Evolutionary conservation across 1,140 invertebrate species (phyloP).

Genomic region (Mesaphorura yosii): DNA sequence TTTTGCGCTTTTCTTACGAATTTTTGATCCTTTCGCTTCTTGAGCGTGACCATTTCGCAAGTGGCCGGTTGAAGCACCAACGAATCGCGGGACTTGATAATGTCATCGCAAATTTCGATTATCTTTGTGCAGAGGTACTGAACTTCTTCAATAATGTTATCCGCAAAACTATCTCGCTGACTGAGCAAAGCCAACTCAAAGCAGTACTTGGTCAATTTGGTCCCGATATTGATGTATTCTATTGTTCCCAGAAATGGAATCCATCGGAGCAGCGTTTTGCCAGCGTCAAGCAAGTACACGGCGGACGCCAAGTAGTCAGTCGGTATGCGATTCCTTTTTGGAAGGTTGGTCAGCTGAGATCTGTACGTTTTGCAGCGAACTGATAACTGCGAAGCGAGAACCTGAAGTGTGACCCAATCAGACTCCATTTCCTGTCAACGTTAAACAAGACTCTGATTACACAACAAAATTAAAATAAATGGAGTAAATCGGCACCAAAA

Average conservation of each 20-base stretch:
- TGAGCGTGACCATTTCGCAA: slow-evolving; percentile 26
- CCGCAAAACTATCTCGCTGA: slow-evolving; percentile 28
- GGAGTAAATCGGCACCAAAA: not conserved
- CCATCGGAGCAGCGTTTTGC: slow-evolving; percentile 24
- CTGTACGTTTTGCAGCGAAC: slow-evolving; percentile 29
- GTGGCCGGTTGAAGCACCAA: slow-evolving; percentile 28
- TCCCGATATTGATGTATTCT: slow-evolving; percentile 24
- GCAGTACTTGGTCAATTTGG: slow-evolving; percentile 24
- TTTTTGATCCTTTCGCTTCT: slow-evolving; percentile 28
- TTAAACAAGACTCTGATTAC: slow-evolving; percentile 1
- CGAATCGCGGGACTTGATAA: slow-evolving; percentile 24
- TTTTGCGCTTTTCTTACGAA: slow-evolving; percentile 14
- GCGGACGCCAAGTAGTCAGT: slow-evolving; percentile 24
- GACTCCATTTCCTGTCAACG: slow-evolving; percentile 24
- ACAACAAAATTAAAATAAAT: not conserved
- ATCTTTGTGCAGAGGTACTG: slow-evolving; percentile 30
- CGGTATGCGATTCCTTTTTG: slow-evolving; percentile 25
- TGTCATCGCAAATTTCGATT: slow-evolving; percentile 27
- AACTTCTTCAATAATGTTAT: slow-evolving; percentile 30
- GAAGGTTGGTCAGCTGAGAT: slow-evolving; percentile 19
- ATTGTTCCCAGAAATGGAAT: slow-evolving; percentile 25
- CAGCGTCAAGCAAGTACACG: slow-evolving; percentile 24
- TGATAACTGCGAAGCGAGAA: slow-evolving; percentile 18
- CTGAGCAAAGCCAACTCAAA: slow-evolving; percentile 27
- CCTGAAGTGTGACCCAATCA: slow-evolving; percentile 23